phyloP scores from a whole-genome alignment of 2,888 invertebrate genomes.

The Mythimna albipuncta region DNA sequence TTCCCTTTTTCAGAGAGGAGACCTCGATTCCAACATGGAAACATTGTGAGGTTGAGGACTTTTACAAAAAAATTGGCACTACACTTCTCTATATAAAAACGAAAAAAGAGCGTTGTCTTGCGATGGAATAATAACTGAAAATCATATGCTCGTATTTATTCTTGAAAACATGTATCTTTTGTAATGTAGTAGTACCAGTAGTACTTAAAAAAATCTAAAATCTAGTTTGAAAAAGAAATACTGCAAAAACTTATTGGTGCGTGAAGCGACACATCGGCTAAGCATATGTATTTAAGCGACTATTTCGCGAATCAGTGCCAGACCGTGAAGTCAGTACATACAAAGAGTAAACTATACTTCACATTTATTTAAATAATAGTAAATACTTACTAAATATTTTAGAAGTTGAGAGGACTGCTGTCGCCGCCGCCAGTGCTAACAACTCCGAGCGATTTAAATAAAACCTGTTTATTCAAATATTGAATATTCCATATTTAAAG shows the following conservation, averaged over 20 bases:
- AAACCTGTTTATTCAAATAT: slow-evolving; percentile 48
- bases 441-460: slow-evolving; percentile 23
- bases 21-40: too few species aligned
- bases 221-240: slow-evolving; percentile 13
- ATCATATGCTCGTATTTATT: background rate
- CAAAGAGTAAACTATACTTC: slow-evolving; percentile 36
- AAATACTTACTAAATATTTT: slow-evolving; percentile 32
- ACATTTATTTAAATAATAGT: slow-evolving; percentile 53
- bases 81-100: background rate
- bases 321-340: slow-evolving; percentile 53
- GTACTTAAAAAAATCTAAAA: slow-evolving; percentile 7
- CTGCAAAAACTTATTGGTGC: slow-evolving; percentile 12
- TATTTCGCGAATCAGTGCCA: slow-evolving; percentile 75
- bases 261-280: slow-evolving; percentile 31
- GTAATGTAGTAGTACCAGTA: background rate
- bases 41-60: background rate
- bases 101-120: background rate
- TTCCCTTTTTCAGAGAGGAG: too few species aligned
- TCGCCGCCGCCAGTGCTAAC: background rate
- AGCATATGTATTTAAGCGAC: slow-evolving; percentile 67
- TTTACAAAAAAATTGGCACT: background rate
- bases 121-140: background rate
- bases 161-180: background rate
- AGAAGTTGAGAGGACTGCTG: slow-evolving; percentile 33
- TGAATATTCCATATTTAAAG: slow-evolving; percentile 23